Evolutionary conservation across 2,113 vertebrate genomes (phyloP), one percentile per base, ranked within the genome.

Genomic region (Cyphomyrus plagiostoma): DNA sequence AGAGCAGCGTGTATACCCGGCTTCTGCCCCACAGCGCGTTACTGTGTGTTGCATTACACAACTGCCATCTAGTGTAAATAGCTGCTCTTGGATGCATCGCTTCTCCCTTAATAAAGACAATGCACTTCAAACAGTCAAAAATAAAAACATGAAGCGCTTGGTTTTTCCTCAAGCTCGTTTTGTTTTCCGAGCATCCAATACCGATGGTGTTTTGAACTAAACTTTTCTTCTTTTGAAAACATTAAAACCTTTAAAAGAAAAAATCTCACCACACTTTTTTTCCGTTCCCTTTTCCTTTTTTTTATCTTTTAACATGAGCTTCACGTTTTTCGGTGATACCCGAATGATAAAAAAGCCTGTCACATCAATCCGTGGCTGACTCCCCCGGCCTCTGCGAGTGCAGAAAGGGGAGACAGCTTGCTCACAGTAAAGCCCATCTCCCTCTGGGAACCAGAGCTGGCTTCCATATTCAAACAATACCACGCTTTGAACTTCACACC

Each of bases 1-100:
- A 95, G 94, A 93, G 94, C 93, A 96, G 96, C 96, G 82, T 84
- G 91, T 91, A 93, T 90, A 91, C 91, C 92, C 90, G 91, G 88
- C 48, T 95, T 94, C 92, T 95, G 95, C 82, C 74, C 91, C 91
- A 45, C 46, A 23, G 17, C 86, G 82, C 85, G 8, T 8, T 52
- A 84, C 89, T 74, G 83, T 90, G 83, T 62, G 11, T 93, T 91
- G 84, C 93, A 95, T 93, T 95, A 93, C 95, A 93, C 96, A 97
- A 96, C 92, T 97, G 96, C 96, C 96, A 97, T 96, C 96, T 97
- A 96, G 96, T 95, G 96, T 95, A 92, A 92, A 88, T 70, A 89
- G 62, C 48, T 10, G 77, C 50, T 19, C 30, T 42, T 0, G 2
- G 53, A 48, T 4, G 1, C 50, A 4, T 87, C 1, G 1, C 5